These are phyloP conservation scores for Periparus ater DNA, from an alignment of 2,797 vertebrate genomes.

Conservation along the genomic window DNA sequence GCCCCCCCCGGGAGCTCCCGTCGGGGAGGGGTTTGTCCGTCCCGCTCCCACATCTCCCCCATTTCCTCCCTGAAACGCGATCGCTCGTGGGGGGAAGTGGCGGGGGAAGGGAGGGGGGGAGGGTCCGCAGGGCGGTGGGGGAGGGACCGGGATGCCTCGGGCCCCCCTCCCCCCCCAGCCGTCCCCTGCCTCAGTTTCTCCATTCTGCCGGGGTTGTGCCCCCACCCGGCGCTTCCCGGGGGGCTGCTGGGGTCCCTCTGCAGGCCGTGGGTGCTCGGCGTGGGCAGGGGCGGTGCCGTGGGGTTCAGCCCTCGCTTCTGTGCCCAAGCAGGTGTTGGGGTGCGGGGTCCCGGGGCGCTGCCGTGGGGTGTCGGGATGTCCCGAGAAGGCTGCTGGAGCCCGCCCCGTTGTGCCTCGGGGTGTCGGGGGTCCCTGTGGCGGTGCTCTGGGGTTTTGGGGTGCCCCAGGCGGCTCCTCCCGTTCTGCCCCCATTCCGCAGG, in stretches of 20 bases:
- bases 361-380: background rate
- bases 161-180: background rate
- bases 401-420: too few relatives aligned
- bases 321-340: background rate
- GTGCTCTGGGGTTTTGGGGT: background rate
- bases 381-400: background rate
- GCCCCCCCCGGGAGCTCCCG: background rate
- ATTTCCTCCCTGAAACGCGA: background rate
- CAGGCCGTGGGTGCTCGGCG: background rate
- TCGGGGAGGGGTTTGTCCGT: background rate
- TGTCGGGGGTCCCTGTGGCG: background rate
- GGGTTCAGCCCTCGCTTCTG: background rate
- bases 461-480: background rate
- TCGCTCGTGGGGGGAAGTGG: background rate
- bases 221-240: background rate
- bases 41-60: background rate
- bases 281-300: accelerated
- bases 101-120: background rate
- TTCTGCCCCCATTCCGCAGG: background rate
- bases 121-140: background rate
- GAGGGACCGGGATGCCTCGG: background rate
- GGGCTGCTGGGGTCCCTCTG: background rate
- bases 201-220: background rate
- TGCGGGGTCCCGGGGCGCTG: background rate
- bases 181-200: background rate